A percentile compares a stretch with the other conserved stretches of the same genome.
Conservation (phyloP, 2,888 invertebrate species). For the Plusia festucae region DNA sequence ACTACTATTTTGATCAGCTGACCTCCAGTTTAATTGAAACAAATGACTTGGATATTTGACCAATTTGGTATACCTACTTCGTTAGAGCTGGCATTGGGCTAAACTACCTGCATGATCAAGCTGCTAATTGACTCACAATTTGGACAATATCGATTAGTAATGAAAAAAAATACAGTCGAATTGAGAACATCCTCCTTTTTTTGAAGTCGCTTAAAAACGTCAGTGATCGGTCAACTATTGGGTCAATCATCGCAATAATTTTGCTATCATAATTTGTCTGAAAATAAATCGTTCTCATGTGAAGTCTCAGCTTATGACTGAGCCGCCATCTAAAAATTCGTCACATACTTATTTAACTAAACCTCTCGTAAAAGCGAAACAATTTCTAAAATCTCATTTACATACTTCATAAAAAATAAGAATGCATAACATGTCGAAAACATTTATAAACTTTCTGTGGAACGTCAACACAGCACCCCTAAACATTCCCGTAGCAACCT, state of each 20-base stretch:
- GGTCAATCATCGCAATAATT: too few relatives aligned
- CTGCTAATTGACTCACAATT: conserved; percentile 1
- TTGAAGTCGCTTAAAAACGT: too few relatives aligned
- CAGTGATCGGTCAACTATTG: too few relatives aligned
- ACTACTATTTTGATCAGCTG: conserved; percentile 40
- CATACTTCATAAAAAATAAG: conserved; percentile 25
- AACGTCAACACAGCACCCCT: conserved; percentile 59
- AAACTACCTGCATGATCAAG: conserved; percentile 4
- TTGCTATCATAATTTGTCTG: too few relatives aligned
- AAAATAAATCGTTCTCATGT: too few relatives aligned
- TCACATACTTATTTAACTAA: conserved; percentile 10
- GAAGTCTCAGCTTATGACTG: not conserved
- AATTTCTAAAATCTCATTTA: conserved; percentile 33
- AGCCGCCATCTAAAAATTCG: not conserved
- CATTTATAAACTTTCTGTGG: conserved; percentile 50
- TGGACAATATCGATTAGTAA: not conserved
- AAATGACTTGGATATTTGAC: conserved; percentile 52
- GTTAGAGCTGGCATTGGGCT: conserved; percentile 1
- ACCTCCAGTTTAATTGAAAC: conserved; percentile 53
- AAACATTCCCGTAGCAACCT: conserved; percentile 57
- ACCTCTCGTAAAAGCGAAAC: conserved; percentile 26
- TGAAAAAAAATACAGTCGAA: not conserved
- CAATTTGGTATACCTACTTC: conserved; percentile 31
- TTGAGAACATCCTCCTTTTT: too few relatives aligned
- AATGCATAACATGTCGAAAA: conserved; percentile 44